phyloP scores from a whole-genome alignment of 2,797 vertebrate genomes.

The Notolabrus celidotus region DNA sequence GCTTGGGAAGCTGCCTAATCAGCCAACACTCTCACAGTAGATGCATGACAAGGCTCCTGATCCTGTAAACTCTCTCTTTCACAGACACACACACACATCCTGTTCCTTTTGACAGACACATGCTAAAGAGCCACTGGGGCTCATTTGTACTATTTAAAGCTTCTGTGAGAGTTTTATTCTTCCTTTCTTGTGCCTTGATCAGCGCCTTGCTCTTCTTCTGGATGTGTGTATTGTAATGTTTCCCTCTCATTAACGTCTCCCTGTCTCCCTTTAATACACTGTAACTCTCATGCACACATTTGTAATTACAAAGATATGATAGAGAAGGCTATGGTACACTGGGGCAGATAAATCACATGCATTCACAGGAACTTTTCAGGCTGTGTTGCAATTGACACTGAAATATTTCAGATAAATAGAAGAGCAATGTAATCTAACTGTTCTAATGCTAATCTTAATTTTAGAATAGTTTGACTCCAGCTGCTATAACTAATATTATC shows the following conservation, averaged over 20 bases:
- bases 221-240: constrained; percentile 22
- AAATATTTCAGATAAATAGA: neutral
- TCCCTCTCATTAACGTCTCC: too few species aligned
- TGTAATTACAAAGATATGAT: neutral
- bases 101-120: constrained; percentile 63
- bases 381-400: neutral
- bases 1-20: neutral
- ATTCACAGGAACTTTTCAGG: neutral
- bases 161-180: constrained; percentile 47
- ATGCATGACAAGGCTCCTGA: constrained; percentile 1
- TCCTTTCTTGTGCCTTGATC: constrained; percentile 41
- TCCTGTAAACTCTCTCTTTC: constrained; percentile 24
- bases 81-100: constrained; percentile 37
- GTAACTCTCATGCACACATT: neutral
- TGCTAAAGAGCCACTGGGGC: constrained; percentile 54
- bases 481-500: too few species aligned
- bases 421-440: too few species aligned
- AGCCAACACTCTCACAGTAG: neutral
- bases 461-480: too few species aligned
- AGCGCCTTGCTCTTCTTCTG: constrained; percentile 34
- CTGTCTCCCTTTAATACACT: neutral
- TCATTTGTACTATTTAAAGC: constrained; percentile 73
- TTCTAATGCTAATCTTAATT: too few species aligned
- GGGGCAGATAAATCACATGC: neutral
- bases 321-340: neutral